Base-by-base conservation (phyloP, 1,140 invertebrate species). In the Trachelipus rathkii region DNA sequence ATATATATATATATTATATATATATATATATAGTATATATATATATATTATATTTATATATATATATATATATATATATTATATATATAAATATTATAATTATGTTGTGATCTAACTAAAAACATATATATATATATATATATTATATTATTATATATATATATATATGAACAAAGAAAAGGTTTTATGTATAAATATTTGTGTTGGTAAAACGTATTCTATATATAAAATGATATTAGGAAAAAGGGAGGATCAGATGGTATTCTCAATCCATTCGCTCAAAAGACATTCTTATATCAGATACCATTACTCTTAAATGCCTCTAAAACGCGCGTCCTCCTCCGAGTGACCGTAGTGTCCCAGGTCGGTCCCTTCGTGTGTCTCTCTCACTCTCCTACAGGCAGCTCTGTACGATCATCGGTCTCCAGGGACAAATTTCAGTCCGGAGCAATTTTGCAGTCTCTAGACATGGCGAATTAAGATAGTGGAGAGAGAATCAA, bases 301-400 rank as follows among this genome's bases (percentile, higher is more conserved):
- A 60, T 60, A 60, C 50, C 50, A 60, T 60, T 60, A 60, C 8
- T 19, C 50, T 60, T 60, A 60, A 60, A 60, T 60, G 50, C 50
- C 19, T 60, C 19, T 19, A 19, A 60, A 60, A 60, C 11, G 50
- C 50, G 50, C 11, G 11, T 60, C 19, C 19, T 60, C 50, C 19
- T 19, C 50, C 11, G 11, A 60, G 50, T 60, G 50, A 60, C 50
- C 50, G 50, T 19, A 15, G 50, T 19, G 50, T 60, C 50, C 50
- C 50, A 60, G 50, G 11, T 8, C 50, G 11, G 19, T 60, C 19
- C 8, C 50, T 19, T 13, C 8, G 11, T 19, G 11, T 19, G 50
- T 13, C 50, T 60, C 50, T 60, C 50, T 60, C 50, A 60, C 50
- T 60, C 50, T 60, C 8, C 50, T 60, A 60, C 50, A 60, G 50